Evolutionary conservation across 2,113 vertebrate genomes (phyloP), one percentile per base, ranked within the genome.

Genomic region (Aptenodytes forsteri): DNA sequence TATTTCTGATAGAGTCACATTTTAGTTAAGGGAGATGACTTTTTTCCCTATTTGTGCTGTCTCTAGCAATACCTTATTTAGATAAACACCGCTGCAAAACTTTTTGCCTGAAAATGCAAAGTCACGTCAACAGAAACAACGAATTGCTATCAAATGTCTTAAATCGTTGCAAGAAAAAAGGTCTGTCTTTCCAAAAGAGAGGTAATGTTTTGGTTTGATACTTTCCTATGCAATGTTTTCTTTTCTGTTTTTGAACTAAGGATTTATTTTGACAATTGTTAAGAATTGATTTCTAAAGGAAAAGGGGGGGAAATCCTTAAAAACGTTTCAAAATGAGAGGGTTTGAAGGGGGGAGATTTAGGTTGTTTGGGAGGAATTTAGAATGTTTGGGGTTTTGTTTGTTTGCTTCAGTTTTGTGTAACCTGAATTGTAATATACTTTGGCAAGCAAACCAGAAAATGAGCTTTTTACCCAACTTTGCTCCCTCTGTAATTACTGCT

Each of bases 151-250:
- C 77, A 67, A 81, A 86, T 21, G 38, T 76, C 18, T 72, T 86
- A 71, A 92, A 59, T 56, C 1, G 2, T 66, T 86, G 54, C 55
- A 42, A 94, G 71, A 65, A 69, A 83, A 93, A 93, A n/a, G 34
- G 36, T 71, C 84, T 93, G 40, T 88, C 70, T 79, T 85, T 79
- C 75, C 78, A 69, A 85, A 84, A 73, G 70, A 94, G 85, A 94
- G 92, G 85, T 97, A 94, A 86, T 77, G 54, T 86, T 83, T 86
- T 92, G 85, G 42, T 96, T 92, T 92, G 55, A 55, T 97, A 47
- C 67, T 93, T 97, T 75, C 29, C 62, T 83, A 12, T 14, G 50
- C 40, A 30, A 34, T 86, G 80, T 87, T 93, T 97, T 90, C n/a
- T 8, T 92, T 93, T 96, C 50, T 81, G 55, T 1, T 90, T 89